Percentiles rank a stretch among this genome's conserved stretches.
These are phyloP conservation scores for Paraplagusia blochii DNA, from an alignment of 2,113 vertebrate species.

Conservation along the genomic window DNA sequence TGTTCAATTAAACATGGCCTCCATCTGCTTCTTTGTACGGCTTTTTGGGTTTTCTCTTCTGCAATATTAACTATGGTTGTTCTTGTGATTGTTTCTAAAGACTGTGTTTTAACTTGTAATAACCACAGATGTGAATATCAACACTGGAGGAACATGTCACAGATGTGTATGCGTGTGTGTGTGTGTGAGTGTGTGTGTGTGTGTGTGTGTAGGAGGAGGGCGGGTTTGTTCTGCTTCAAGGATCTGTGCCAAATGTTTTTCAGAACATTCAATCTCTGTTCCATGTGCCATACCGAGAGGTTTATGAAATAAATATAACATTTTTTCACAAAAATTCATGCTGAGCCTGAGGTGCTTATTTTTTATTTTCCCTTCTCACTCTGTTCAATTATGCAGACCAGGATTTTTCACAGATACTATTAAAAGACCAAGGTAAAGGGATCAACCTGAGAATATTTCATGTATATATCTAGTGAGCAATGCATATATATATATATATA, in stretches of 20 bases:
- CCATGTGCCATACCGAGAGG: constrained; percentile 73
- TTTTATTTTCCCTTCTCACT: constrained; percentile 13
- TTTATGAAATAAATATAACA: constrained; percentile 74
- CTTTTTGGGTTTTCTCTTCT: constrained; percentile 48
- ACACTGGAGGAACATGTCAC: constrained; percentile 52
- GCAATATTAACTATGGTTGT: constrained; percentile 67
- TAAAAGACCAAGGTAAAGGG: too few relatives aligned
- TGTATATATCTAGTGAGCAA: too few relatives aligned
- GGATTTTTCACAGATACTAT: too few relatives aligned
- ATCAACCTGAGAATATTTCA: too few relatives aligned
- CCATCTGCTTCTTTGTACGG: constrained; percentile 69
- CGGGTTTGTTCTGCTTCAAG: constrained; percentile 69
- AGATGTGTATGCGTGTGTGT: constrained; percentile 24
- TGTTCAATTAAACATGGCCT: constrained; percentile 77
- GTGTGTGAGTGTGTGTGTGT: constrained; percentile 28
- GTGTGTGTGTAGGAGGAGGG: constrained; percentile 48
- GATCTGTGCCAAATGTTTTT: constrained; percentile 74
- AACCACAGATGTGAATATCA: constrained; percentile 61
- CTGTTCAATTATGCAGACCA: not conserved
- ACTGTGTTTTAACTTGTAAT: constrained; percentile 65
- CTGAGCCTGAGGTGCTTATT: constrained; percentile 57
- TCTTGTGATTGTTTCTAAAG: constrained; percentile 62
- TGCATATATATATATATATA: too few relatives aligned
- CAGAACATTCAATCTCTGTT: constrained; percentile 73
- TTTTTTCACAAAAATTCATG: constrained; percentile 65